Conservation (phyloP, 1,140 invertebrate species). For the Drosophila lacteicornis region DNA sequence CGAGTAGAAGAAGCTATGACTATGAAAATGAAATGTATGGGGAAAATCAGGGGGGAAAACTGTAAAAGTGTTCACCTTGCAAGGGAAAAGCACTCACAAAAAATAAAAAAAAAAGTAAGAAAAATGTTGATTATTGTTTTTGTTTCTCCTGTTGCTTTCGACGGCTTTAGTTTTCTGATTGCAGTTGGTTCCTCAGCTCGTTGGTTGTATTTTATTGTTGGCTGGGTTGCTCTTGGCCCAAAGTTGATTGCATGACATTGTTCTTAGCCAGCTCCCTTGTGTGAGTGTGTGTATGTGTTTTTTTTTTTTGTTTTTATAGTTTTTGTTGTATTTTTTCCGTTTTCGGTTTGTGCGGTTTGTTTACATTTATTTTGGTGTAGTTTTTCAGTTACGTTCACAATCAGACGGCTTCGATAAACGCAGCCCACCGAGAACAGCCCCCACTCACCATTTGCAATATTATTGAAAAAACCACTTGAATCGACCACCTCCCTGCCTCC, state of each 20-base stretch:
- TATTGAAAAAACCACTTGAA: constrained; percentile 57
- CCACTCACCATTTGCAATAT: constrained; percentile 50
- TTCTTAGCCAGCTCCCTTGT: constrained; percentile 60
- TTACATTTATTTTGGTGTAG: constrained; percentile 70
- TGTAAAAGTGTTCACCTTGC: constrained; percentile 48
- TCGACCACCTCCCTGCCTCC: constrained; percentile 12
- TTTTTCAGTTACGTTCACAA: constrained; percentile 42
- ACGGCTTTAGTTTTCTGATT: constrained; percentile 42
- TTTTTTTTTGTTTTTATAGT: neutral
- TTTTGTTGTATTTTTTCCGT: constrained; percentile 2
- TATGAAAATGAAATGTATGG: constrained; percentile 36
- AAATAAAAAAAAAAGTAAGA: neutral
- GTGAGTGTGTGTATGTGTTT: constrained; percentile 2
- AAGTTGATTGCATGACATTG: constrained; percentile 79
- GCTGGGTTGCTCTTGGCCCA: constrained; percentile 68
- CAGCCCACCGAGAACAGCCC: constrained; percentile 2
- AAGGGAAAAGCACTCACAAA: constrained; percentile 19
- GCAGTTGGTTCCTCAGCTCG: constrained; percentile 31
- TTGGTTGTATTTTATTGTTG: constrained; percentile 52
- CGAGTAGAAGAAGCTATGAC: constrained; percentile 8
- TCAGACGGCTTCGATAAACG: constrained; percentile 32
- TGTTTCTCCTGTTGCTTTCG: constrained; percentile 41
- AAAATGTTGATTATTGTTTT: constrained; percentile 50
- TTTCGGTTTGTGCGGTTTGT: constrained; percentile 51
- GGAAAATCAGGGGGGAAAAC: constrained; percentile 5